Conservation (phyloP, 2,797 vertebrate genomes). For the Gastrophryne carolinensis region DNA sequence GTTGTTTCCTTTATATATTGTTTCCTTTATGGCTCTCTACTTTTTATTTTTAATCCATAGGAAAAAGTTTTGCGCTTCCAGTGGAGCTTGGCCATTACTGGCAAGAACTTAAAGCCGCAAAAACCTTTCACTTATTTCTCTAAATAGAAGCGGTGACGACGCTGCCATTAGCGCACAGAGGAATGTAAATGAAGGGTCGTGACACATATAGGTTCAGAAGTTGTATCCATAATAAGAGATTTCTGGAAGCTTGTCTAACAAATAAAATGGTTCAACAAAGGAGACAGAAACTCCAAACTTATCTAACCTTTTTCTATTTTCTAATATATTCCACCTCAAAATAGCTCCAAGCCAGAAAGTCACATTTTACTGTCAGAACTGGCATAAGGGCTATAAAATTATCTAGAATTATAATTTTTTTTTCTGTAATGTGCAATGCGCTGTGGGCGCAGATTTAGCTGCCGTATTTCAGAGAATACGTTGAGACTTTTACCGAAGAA, state of each 20-base stretch:
- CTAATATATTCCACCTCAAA: slow-evolving; percentile 18
- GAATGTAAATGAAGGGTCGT: slow-evolving; percentile 7
- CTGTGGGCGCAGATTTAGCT: too few species aligned
- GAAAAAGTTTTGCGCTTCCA: not conserved
- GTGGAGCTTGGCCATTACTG: not conserved
- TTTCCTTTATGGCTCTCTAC: not conserved
- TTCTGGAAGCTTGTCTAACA: slow-evolving; percentile 7
- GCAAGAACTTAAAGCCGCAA: not conserved
- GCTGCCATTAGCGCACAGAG: not conserved
- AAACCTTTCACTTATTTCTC: not conserved
- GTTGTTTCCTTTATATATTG: not conserved
- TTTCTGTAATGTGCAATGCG: not conserved
- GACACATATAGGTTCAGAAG: not conserved
- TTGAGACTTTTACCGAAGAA: too few species aligned
- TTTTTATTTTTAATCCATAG: not conserved
- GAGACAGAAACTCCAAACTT: not conserved
- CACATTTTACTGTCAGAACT: not conserved
- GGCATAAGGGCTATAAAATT: not conserved
- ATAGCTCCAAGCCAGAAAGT: not conserved
- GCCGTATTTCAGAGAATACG: too few species aligned
- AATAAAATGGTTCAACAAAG: slow-evolving; percentile 19
- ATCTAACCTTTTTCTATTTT: not conserved
- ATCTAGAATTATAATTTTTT: not conserved
- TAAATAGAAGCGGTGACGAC: not conserved
- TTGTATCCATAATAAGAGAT: slow-evolving; percentile 8